A percentile compares a stretch with the other conserved stretches of the same genome.
Conservation (phyloP, 2,888 invertebrate species). For the Antheraea assamensis region DNA sequence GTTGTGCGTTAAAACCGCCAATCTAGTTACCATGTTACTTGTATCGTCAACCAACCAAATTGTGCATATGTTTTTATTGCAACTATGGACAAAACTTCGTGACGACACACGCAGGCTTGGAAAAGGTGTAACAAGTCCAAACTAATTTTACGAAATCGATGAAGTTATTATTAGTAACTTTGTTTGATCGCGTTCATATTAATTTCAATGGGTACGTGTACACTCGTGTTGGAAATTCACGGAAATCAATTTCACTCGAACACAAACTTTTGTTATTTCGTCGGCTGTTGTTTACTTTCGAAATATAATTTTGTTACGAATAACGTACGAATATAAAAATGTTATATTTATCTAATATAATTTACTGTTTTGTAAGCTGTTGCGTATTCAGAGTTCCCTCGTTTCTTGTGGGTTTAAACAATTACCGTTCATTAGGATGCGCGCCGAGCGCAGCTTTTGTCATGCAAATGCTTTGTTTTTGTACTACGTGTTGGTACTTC, state of each 20-base stretch:
- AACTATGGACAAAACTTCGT: too few species aligned
- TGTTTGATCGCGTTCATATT: slow-evolving; percentile 1
- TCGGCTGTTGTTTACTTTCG: slow-evolving; percentile 1
- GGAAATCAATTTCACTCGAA: not conserved
- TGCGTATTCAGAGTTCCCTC: slow-evolving; percentile 46
- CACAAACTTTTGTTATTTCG: not conserved
- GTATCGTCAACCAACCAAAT: too few species aligned
- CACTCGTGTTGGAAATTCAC: not conserved
- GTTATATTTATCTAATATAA: slow-evolving; percentile 51
- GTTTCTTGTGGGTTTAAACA: slow-evolving; percentile 70
- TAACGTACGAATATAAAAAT: slow-evolving; percentile 32
- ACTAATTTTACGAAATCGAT: not conserved
- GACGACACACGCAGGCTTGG: too few species aligned
- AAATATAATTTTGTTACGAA: slow-evolving; percentile 33
- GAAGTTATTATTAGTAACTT: not conserved
- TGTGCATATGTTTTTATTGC: too few species aligned
- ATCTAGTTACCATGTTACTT: too few species aligned
- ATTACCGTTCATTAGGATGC: slow-evolving; percentile 72
- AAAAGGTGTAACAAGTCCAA: not conserved
- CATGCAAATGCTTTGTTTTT: slow-evolving; percentile 70
- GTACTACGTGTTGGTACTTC: slow-evolving; percentile 19
- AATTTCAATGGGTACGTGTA: not conserved
- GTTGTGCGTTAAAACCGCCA: too few species aligned
- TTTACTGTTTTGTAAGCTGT: slow-evolving; percentile 55
- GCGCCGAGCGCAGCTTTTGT: slow-evolving; percentile 57